phyloP scores from a whole-genome alignment of 2,888 invertebrate species.

The Phragmatobia fuliginosa region DNA sequence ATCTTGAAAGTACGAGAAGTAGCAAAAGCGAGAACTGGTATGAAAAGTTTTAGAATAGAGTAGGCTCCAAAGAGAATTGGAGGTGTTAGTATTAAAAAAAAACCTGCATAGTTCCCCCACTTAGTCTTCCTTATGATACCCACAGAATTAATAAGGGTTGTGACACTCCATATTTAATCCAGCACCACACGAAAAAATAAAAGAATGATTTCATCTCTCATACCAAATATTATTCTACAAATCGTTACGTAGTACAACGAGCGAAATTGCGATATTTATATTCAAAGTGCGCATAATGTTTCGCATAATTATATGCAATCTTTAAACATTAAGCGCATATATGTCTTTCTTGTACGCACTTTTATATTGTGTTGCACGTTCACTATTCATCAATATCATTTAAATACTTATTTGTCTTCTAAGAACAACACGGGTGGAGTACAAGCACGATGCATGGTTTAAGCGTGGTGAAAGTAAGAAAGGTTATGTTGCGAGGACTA shows the following conservation, averaged over 20 bases:
- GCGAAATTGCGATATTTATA: slow-evolving; percentile 9
- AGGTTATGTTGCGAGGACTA: too few relatives aligned
- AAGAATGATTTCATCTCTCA: slow-evolving; percentile 1
- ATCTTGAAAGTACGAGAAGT: too few relatives aligned
- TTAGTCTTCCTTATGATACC: too few relatives aligned
- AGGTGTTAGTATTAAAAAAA: too few relatives aligned
- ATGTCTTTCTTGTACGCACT: slow-evolving; percentile 6
- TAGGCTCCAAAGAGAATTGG: too few relatives aligned
- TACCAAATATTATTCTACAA: not conserved
- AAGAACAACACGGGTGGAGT: slow-evolving; percentile 7
- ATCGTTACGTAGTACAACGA: not conserved
- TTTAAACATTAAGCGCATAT: slow-evolving; percentile 14
- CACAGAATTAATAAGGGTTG: too few relatives aligned
- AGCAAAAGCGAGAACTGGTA: too few relatives aligned
- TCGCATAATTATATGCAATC: slow-evolving; percentile 15
- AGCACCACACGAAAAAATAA: too few relatives aligned
- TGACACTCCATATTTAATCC: too few relatives aligned
- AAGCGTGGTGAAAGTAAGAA: not conserved
- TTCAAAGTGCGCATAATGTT: slow-evolving; percentile 13
- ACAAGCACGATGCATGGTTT: not conserved
- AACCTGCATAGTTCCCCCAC: too few relatives aligned
- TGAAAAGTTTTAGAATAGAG: too few relatives aligned
- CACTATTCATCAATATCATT: slow-evolving; percentile 4
- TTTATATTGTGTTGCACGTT: slow-evolving; percentile 9
- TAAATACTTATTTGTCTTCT: slow-evolving; percentile 4